Conservation (phyloP, 2,797 vertebrate genomes). For the Erpetoichthys calabaricus region DNA sequence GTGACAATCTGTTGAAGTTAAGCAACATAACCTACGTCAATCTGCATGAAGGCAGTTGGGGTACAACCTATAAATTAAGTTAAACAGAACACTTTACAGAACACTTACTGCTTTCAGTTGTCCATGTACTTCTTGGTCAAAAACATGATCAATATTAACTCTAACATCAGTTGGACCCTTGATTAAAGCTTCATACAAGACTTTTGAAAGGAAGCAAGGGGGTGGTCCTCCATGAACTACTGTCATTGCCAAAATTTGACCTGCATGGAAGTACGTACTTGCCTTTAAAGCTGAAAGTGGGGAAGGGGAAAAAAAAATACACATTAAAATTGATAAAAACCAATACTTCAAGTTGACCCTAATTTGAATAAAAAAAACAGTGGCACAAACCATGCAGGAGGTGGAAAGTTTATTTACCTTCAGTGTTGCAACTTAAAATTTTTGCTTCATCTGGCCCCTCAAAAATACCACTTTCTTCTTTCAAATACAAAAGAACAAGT, state of each 20-base stretch:
- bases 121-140: slow-evolving; percentile 12
- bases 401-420: slow-evolving; percentile 10
- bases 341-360: too few species aligned
- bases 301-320: slow-evolving; percentile 4
- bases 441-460: slow-evolving; percentile 17
- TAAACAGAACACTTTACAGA: slow-evolving; percentile 4
- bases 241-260: slow-evolving; percentile 25
- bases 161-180: slow-evolving; percentile 12
- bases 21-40: too few species aligned
- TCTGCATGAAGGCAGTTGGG: too few species aligned
- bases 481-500: slow-evolving; percentile 15
- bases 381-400: too few species aligned
- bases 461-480: slow-evolving; percentile 22
- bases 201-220: slow-evolving; percentile 21
- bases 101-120: slow-evolving; percentile 11
- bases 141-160: slow-evolving; percentile 12
- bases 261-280: slow-evolving; percentile 21
- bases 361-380: too few species aligned
- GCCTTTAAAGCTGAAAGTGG: slow-evolving; percentile 12
- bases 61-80: too few species aligned
- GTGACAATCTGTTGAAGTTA: too few species aligned
- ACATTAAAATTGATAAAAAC: too few species aligned
- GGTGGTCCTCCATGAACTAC: slow-evolving; percentile 20
- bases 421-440: slow-evolving; percentile 12
- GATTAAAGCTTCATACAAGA: slow-evolving; percentile 16